These are phyloP conservation scores for Odontamblyopus lacepedii DNA, from an alignment of 2,797 vertebrate species.

Conservation along the genomic window DNA sequence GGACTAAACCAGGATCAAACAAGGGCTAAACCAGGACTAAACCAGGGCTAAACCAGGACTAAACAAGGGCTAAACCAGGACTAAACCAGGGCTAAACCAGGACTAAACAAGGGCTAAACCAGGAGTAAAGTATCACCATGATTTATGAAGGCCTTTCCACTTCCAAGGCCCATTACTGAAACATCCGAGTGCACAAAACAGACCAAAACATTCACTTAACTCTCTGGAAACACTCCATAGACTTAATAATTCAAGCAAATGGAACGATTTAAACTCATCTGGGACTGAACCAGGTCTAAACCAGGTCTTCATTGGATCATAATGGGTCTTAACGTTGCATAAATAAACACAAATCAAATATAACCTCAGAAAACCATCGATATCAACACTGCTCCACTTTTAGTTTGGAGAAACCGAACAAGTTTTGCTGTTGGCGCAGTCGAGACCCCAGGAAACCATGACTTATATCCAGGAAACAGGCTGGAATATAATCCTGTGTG, in stretches of 20 bases:
- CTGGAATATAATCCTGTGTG: constrained; percentile 10
- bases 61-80: no score
- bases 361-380: no score
- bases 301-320: no score
- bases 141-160: constrained; percentile 50
- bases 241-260: not conserved
- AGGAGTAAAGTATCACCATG: constrained; percentile 13
- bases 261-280: not conserved
- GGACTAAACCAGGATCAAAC: no score
- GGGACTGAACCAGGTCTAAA: no score
- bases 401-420: not conserved
- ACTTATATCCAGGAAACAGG: not conserved
- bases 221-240: not conserved
- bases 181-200: constrained; percentile 31
- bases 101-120: no score
- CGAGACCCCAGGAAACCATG: constrained; percentile 1
- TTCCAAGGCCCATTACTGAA: constrained; percentile 46
- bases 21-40: no score
- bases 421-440: not conserved
- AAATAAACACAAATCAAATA: no score
- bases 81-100: no score
- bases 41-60: no score
- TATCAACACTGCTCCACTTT: not conserved
- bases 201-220: constrained; percentile 17
- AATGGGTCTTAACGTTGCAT: no score